These are phyloP conservation scores for Rhysida immarginata DNA, from an alignment of 1,140 invertebrate species.

Conservation along the genomic window DNA sequence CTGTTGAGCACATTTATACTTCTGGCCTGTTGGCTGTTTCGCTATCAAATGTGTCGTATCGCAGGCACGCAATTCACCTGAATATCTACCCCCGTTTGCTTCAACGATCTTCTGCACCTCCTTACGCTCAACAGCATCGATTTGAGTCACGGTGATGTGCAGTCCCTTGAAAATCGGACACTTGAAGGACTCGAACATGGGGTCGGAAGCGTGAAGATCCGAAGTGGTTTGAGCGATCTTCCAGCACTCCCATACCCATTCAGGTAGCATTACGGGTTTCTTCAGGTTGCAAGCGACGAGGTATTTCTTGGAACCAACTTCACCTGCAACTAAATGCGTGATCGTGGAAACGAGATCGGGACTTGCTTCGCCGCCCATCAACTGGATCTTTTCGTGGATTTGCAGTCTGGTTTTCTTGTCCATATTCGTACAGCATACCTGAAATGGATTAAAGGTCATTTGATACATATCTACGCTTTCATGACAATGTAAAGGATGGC, in stretches of 20 bases:
- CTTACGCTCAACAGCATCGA: slow-evolving; percentile 46
- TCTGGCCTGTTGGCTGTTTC: slow-evolving; percentile 39
- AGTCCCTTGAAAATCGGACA: slow-evolving; percentile 68
- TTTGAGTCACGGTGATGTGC: slow-evolving; percentile 58
- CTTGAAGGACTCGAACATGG: slow-evolving; percentile 44
- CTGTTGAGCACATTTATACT: slow-evolving; percentile 57
- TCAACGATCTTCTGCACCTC: slow-evolving; percentile 52
- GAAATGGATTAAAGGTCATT: no score
- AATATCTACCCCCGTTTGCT: slow-evolving; percentile 39
- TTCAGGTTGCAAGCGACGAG: slow-evolving; percentile 43
- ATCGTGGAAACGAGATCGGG: slow-evolving; percentile 49
- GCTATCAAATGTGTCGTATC: slow-evolving; percentile 9
- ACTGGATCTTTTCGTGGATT: slow-evolving; percentile 49
- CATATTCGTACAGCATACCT: slow-evolving; percentile 32
- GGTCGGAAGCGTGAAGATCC: slow-evolving; percentile 44
- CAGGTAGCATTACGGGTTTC: slow-evolving; percentile 54
- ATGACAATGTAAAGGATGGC: no score
- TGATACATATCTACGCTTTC: no score
- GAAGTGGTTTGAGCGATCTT: slow-evolving; percentile 42
- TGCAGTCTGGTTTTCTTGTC: not conserved
- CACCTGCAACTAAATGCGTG: slow-evolving; percentile 65
- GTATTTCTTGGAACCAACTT: slow-evolving; percentile 35
- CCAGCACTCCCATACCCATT: slow-evolving; percentile 70
- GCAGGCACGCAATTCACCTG: not conserved
- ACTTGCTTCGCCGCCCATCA: slow-evolving; percentile 67